Base-by-base conservation (phyloP, 2,113 vertebrate genomes). In the Candoia aspera region DNA sequence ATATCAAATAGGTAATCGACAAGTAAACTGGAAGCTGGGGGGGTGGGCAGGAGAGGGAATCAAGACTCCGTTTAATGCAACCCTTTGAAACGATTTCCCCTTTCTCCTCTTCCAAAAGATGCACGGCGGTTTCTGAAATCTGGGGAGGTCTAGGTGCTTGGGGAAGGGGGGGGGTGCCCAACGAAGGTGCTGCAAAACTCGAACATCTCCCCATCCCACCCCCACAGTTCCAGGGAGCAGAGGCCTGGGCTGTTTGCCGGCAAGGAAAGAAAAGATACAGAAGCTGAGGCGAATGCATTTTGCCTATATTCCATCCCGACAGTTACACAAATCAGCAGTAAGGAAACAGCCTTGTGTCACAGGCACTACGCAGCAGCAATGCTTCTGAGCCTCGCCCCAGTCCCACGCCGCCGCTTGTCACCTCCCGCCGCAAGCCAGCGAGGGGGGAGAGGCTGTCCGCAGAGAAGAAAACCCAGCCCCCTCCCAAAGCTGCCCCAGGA, bases 381-480 rank as follows among this genome's bases (percentile, higher is more conserved):
- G 15, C 21, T 42, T 53, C 83, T 8, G 13, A 23, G 33, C 49
- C 37, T 10, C 29, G 19, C 46, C 33, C 33, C 12, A 8, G 21
- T 54, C 3, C 29, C 4, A 37, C 62, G 24, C 2, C 49, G 1
- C 29, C 26, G 11, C 49, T 54, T 23, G 0, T 15, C 37, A 12
- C 87, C 1, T 42, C 37, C 10, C 2, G 17, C 87, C 2, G 46
- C 29, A 64, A 86, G 86, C 57, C 0, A 37, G 21, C 53, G 49
- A 88, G 88, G 49, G 88, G 49, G 8, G 60, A 49, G 12, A 17
- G 26, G 88, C 92, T 84, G 86, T 90, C 92, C 85, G 94, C 90
- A 90, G 93, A 96, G 89, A 84, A 94, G 93, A 94, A 95, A 79
- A 33, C 21, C 91, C 91, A 29, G 6, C 0, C 4, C 93, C 94